Evolutionary conservation across 2,888 invertebrate species (phyloP).

Genomic region (Blastobasis lacticolella): DNA sequence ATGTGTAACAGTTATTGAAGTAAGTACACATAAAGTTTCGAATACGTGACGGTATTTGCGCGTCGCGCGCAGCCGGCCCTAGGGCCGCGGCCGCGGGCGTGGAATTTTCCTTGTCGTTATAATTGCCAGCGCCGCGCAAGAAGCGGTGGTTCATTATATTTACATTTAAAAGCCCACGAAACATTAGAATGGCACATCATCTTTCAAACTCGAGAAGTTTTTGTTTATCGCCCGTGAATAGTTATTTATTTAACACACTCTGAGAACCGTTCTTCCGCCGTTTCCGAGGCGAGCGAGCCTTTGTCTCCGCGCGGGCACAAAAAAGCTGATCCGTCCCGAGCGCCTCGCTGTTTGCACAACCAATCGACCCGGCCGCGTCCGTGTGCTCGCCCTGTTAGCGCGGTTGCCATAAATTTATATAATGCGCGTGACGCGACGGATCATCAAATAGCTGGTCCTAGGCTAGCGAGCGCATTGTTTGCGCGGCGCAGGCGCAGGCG

Average conservation of each 20-base stretch:
- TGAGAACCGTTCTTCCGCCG: slow-evolving; percentile 10
- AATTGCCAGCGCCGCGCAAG: slow-evolving; percentile 13
- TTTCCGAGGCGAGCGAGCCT: slow-evolving; percentile 7
- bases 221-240: too few species aligned
- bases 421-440: slow-evolving; percentile 15
- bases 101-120: slow-evolving; percentile 30
- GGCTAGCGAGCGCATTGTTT: neutral
- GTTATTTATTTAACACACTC: too few species aligned
- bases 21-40: too few species aligned
- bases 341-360: slow-evolving; percentile 30
- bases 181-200: too few species aligned
- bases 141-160: too few species aligned
- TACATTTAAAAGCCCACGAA: too few species aligned
- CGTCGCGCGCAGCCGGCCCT: neutral
- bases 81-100: neutral
- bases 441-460: slow-evolving; percentile 26
- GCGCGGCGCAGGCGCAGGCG: slow-evolving; percentile 16
- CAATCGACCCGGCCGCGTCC: slow-evolving; percentile 29
- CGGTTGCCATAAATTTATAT: slow-evolving; percentile 44
- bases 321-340: neutral
- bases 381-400: slow-evolving; percentile 43
- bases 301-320: slow-evolving; percentile 2
- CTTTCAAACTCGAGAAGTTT: too few species aligned
- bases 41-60: neutral
- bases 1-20: too few species aligned